Base-by-base conservation (phyloP, 2,797 vertebrate species). In the Zenarchopterus dispar region DNA sequence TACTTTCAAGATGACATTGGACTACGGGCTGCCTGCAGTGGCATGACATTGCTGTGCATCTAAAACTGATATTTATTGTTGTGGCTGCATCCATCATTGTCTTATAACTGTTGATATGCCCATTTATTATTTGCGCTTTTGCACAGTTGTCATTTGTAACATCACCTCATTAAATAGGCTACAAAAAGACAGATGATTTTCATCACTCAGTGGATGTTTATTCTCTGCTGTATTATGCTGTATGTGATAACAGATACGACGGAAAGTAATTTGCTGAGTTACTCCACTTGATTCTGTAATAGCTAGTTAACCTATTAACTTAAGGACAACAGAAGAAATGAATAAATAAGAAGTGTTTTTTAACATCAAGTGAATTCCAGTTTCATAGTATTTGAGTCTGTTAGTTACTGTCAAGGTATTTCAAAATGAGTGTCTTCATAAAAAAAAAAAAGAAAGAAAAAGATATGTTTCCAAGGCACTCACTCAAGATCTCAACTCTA, bases 401-500 rank as follows among this genome's bases (percentile, higher is more conserved):
- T 66, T 73, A 81, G 77, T 86, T 80, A 79, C 71, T 74, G 73
- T 16, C 36, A 69, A 42, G 71, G 68, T 80, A 67, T 82, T 86
- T 82, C 78, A 39, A 82, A 90, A 48, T 33, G 79, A 83, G 24
- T 62, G 61, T 70, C 62, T 86, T 44, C 22, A n/a, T 67, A 68
- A 67, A 62, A 70, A 75, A 28, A 6, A 28, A 7, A 28, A 28
- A 28, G 3, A 28, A 28, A 28, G 28, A 28, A 28, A 36, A 36
- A 31, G 8, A 31, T 4, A 31, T 56, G 22, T 68, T 76, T 81
- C 70, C 8, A 2, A 82, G 48, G 54, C 56, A 58, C 44, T 78
- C 42, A 53, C 41, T 67, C 70, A 63, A 67, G 75, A 74, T 63
- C 76, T 75, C 61, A 71, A 60, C 72, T 44, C 36, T 16, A 15